Percentiles rank a stretch among this genome's conserved stretches.
Evolutionary conservation across 2,888 invertebrate genomes (phyloP).

Genomic region (Chrysodeixis includens): DNA sequence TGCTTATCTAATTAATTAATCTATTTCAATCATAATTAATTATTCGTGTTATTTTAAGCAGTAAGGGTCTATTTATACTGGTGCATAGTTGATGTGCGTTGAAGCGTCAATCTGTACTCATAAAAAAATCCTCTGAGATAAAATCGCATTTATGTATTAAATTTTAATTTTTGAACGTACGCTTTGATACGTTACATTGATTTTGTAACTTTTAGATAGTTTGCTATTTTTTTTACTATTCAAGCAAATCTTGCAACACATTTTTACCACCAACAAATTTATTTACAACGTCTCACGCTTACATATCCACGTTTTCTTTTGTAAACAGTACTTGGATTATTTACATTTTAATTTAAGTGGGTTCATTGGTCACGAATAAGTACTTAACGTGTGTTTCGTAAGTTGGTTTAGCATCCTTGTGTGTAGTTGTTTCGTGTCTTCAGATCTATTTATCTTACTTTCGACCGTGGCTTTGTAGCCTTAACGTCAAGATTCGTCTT

Average conservation of each 20-base stretch:
- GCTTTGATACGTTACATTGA: too few species aligned
- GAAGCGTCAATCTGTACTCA: too few species aligned
- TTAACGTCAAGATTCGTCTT: conserved; percentile 18
- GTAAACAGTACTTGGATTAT: conserved; percentile 29
- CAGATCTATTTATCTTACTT: conserved; percentile 31
- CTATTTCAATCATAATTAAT: conserved; percentile 1
- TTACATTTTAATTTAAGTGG: conserved; percentile 40
- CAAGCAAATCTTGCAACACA: too few species aligned
- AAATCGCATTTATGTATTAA: too few species aligned
- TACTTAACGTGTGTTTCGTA: conserved; percentile 34
- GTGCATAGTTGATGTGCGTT: too few species aligned
- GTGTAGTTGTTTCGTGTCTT: conserved; percentile 26
- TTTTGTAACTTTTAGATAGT: too few species aligned
- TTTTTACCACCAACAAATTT: too few species aligned
- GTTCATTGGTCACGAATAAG: conserved; percentile 51
- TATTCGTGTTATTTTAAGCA: not conserved
- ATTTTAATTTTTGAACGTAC: too few species aligned
- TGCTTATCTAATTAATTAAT: not conserved
- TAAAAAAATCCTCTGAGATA: too few species aligned
- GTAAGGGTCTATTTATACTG: too few species aligned
- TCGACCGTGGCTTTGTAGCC: conserved; percentile 34
- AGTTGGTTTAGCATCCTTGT: conserved; percentile 38
- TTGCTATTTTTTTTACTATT: too few species aligned
- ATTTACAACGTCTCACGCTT: conserved; percentile 13
- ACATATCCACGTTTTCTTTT: conserved; percentile 45